These are phyloP conservation scores for Augochlorella aurata DNA, from an alignment of 2,888 invertebrate species.

Conservation along the genomic window DNA sequence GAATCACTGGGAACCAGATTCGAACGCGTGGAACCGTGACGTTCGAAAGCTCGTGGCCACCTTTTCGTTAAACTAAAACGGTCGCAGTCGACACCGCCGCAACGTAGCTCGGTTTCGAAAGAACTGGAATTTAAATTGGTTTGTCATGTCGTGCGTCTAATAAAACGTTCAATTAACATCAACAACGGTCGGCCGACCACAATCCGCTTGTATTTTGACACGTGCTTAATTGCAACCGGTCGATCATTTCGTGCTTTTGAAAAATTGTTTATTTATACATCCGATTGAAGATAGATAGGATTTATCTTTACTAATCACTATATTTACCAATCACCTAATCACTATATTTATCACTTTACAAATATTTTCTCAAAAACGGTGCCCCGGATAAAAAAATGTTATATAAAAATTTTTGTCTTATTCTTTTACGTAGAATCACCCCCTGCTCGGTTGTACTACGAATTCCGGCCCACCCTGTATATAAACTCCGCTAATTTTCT, in stretches of 20 bases:
- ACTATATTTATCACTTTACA: no score
- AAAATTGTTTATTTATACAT: not conserved
- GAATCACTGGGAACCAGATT: slow-evolving; percentile 32
- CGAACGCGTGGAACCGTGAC: slow-evolving; percentile 24
- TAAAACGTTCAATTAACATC: slow-evolving; percentile 5
- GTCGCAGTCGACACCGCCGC: not conserved
- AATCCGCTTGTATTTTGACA: not conserved
- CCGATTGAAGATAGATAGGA: not conserved
- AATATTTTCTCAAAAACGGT: no score
- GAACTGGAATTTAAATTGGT: slow-evolving; percentile 20
- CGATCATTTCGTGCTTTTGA: not conserved
- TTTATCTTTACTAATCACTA: no score
- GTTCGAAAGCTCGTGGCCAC: slow-evolving; percentile 2
- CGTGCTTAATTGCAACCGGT: not conserved
- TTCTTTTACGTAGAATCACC: no score
- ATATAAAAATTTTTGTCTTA: no score
- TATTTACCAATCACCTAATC: no score
- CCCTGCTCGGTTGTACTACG: no score
- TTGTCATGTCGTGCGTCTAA: slow-evolving; percentile 1
- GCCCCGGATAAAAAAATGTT: no score
- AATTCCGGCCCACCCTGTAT: no score
- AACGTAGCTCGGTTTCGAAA: not conserved
- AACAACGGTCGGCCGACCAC: not conserved
- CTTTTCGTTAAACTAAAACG: slow-evolving; percentile 12
- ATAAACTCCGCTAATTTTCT: no score